Base-by-base conservation (phyloP, 2,113 vertebrate genomes). In the Oriolus oriolus region DNA sequence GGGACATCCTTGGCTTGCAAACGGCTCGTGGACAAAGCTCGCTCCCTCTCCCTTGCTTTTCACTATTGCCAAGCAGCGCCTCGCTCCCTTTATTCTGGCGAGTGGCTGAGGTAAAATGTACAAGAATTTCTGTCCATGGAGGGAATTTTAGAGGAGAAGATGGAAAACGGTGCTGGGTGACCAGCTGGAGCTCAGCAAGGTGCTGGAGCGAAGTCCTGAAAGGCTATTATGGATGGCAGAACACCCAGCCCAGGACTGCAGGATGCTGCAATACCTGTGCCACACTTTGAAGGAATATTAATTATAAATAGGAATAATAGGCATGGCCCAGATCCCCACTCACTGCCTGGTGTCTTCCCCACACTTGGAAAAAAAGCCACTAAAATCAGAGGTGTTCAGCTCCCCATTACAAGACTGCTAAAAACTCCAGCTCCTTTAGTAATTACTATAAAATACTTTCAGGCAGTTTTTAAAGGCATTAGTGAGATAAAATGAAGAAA, bases 401-500 rank as follows among this genome's bases (percentile, higher is more conserved):
- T 50, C 31, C 54, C 54, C 28, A 3, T 17, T 35, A 66, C 20
- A 47, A 66, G 79, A 26, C 54, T 4, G 41, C 64, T 80, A 17
- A 86, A 42, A 74, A 30, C 89, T 74, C 79, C 68, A 87, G 60
- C 39, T 50, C 50, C 83, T 84, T 74, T 16, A 31, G 76, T 70
- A 59, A 87, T 52, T n/a, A 68, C 69, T 50, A 9, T 16, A 66
- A 66, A 84, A 81, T 31, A 81, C 64, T 84, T 86, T 31, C 47
- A 52, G 71, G 79, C 47, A 60, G 79, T 78, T 92, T 95, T 90
- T 54, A 90, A 96, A 90, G 79, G 83, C 76, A 60, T 86, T 76
- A 81, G 56, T 12, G 54, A 92, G 79, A 91, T 63, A 86, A 94
- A 94, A 91, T 0, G 27, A 76, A 79, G 70, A 82, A 84, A 90